Evolutionary conservation across 1,140 invertebrate genomes (phyloP).

Genomic region (Carposina sasakii): DNA sequence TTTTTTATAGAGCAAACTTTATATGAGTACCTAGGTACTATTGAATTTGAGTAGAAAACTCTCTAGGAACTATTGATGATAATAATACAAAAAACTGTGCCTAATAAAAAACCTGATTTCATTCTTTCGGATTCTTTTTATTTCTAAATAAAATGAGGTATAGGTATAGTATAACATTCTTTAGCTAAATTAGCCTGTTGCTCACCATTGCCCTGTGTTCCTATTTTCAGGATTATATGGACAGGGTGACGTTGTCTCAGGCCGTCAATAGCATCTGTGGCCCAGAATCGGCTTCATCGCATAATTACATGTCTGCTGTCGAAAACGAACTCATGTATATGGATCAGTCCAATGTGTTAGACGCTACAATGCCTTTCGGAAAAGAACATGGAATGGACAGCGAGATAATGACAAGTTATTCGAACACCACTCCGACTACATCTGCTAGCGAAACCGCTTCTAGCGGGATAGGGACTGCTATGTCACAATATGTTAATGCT

Average conservation of each 20-base stretch:
- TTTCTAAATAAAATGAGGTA: too few relatives aligned
- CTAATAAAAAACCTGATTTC: too few relatives aligned
- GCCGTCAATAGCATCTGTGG: slow-evolving; percentile 64
- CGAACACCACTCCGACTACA: slow-evolving; percentile 28
- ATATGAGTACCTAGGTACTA: too few relatives aligned
- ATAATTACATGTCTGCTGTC: slow-evolving; percentile 54
- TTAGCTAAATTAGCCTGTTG: too few relatives aligned
- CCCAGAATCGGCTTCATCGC: slow-evolving; percentile 35
- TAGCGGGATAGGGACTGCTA: slow-evolving; percentile 45
- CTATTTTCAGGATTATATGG: slow-evolving; percentile 56
- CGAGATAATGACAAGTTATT: slow-evolving; percentile 48
- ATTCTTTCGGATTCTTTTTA: too few relatives aligned
- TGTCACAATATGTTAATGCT: slow-evolving; percentile 70
- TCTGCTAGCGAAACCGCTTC: slow-evolving; percentile 25
- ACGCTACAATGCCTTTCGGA: slow-evolving; percentile 38
- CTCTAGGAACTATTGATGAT: too few relatives aligned
- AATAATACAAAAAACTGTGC: too few relatives aligned
- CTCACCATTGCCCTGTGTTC: too few relatives aligned
- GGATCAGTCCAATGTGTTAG: slow-evolving; percentile 52
- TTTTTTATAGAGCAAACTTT: too few relatives aligned
- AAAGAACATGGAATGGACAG: slow-evolving; percentile 41
- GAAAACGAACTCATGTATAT: slow-evolving; percentile 61
- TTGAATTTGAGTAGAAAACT: too few relatives aligned
- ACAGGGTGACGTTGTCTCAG: slow-evolving; percentile 56
- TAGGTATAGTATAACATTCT: too few relatives aligned